phyloP scores from a whole-genome alignment of 2,797 vertebrate genomes.

The Numenius phaeopus region DNA sequence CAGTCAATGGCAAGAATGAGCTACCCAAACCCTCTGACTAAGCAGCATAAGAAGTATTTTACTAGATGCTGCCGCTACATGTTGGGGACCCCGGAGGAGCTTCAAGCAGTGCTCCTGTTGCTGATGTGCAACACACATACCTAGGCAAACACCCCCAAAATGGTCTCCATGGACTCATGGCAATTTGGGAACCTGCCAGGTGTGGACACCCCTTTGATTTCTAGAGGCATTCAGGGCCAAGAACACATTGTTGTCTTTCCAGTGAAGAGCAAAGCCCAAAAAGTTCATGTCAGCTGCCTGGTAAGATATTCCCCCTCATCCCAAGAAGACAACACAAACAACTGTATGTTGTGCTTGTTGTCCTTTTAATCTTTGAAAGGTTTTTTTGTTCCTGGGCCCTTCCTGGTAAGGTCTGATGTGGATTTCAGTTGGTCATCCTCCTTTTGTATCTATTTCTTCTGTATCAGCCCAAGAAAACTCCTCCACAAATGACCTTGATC shows the following conservation, averaged over 20 bases:
- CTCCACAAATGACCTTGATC: not conserved
- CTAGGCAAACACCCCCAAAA: not conserved
- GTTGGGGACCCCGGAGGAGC: accelerated
- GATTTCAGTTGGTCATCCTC: not conserved
- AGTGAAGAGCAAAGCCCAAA: not conserved
- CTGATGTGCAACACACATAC: not conserved
- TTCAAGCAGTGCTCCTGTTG: accelerated
- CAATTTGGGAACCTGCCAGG: not conserved
- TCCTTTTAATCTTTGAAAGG: not conserved
- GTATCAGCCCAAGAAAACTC: not conserved
- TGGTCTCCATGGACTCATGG: not conserved
- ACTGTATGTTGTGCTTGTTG: not conserved
- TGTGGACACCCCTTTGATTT: not conserved
- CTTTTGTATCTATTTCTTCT: not conserved
- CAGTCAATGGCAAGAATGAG: not conserved
- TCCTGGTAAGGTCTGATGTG: not conserved
- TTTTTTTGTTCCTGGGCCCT: not conserved
- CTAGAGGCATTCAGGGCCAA: not conserved
- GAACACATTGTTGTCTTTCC: not conserved
- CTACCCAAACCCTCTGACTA: not conserved
- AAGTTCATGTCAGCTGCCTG: not conserved
- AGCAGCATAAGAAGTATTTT: not conserved
- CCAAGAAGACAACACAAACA: not conserved
- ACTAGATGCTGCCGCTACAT: not conserved
- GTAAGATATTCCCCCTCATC: not conserved